Conservation (phyloP, 92 coral and sea anemone species). For the Epizoanthus ramosus region DNA sequence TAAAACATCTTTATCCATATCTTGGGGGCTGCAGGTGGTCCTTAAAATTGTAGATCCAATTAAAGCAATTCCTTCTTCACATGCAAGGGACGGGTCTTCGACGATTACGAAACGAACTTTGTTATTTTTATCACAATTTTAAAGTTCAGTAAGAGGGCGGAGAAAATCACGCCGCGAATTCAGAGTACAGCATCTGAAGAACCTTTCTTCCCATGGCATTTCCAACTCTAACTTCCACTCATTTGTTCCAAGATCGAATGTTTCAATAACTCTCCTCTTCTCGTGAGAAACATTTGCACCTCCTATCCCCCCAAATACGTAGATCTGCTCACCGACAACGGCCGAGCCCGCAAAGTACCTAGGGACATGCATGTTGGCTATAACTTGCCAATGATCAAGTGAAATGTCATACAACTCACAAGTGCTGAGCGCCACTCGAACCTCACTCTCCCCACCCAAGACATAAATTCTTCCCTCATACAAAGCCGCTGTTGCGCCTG, state of each 20-base stretch:
- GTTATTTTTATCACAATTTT: background rate
- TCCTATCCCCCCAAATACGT: constrained; percentile 87
- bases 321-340: constrained; percentile 72
- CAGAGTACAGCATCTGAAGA: constrained; percentile 55
- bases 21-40: no score
- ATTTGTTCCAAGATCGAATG: constrained; percentile 46
- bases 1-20: no score
- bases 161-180: constrained; percentile 36
- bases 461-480: constrained; percentile 69
- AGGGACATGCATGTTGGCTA: constrained; percentile 81
- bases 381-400: constrained; percentile 76
- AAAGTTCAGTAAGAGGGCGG: background rate
- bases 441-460: constrained; percentile 82
- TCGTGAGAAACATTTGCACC: constrained; percentile 60
- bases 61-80: no score
- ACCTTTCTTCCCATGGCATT: constrained; percentile 84
- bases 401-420: constrained; percentile 79
- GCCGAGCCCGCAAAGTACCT: constrained; percentile 87
- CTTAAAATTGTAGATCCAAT: no score
- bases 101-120: background rate
- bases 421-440: constrained; percentile 68
- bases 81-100: no score
- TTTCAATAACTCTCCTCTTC: constrained; percentile 55
- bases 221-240: constrained; percentile 54
- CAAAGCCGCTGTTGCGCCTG: constrained; percentile 78